Evolutionary conservation across 1,140 invertebrate genomes (phyloP), one percentile per base, ranked within the genome.

Genomic region (Ruditapes philippinarum): DNA sequence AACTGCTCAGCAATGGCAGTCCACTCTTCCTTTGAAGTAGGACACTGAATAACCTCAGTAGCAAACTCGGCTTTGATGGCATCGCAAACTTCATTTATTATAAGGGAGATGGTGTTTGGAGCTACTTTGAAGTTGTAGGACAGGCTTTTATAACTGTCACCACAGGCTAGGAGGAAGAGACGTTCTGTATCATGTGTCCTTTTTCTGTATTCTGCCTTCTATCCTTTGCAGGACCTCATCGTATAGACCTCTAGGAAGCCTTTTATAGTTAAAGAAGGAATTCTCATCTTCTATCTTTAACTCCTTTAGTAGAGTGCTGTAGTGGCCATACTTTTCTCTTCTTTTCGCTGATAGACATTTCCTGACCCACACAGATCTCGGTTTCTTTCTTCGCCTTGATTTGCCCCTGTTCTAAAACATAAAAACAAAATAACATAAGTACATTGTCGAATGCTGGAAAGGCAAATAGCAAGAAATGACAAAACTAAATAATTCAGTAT

Each of bases 11-110:
- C 82, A 40, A 87, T 87, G 5, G 28, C 60, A 19, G 4, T 11
- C 89, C 70, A 90, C 33, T 87, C 73, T 70, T 79, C 57, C 12
- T 83, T 70, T 40, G 19, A 22, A 17, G 74, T 78, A n/a, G 74
- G 38, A 49, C 19, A 25, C 40, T 28, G 22, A 22, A 78, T 51
- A 28, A 49, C 40, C 19, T 49, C 40, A 22, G n/a, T 28, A 17
- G 19, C 74, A 78, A 25, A 78, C 51, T 7, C 54, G 11, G 12
- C n/a, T 31, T 42, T 33, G 22, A 36, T 62, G 38, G 80, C 80
- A 25, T 57, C 33, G 25, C 79, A 81, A 11, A 65, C 57, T 22
- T 62, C 33, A 4, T 25, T 7, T 25, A 80, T 38, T 22, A 40
- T 40, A 12, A 11, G 17, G 42, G 11, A 25, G n/a, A 62, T 42